Evolutionary conservation across 2,113 vertebrate species (phyloP).

Genomic region (Otis tarda): DNA sequence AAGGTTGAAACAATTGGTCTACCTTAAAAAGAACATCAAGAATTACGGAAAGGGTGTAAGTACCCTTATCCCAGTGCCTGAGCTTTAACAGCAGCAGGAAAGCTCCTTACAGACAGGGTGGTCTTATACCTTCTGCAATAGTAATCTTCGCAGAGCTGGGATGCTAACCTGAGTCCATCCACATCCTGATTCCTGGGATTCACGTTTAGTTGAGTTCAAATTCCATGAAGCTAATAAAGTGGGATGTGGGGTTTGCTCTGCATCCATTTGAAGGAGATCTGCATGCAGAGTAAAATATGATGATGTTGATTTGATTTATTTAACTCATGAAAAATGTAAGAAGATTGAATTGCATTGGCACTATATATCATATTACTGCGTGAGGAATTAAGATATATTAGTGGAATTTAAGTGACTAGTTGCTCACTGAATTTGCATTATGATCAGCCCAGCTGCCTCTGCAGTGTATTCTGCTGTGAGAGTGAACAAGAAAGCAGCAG

Average conservation of each 20-base stretch:
- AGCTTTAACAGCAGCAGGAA: neutral
- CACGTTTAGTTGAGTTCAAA: neutral
- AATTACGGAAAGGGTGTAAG: neutral
- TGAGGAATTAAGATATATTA: constrained; percentile 70
- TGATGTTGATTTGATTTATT: constrained; percentile 53
- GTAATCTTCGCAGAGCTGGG: neutral
- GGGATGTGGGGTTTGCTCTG: neutral
- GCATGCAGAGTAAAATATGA: neutral
- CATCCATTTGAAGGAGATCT: neutral
- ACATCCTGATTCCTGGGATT: neutral
- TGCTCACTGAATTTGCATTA: constrained; percentile 44
- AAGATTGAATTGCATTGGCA: constrained; percentile 60
- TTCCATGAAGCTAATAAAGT: neutral
- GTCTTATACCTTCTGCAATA: neutral
- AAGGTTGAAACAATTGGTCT: neutral
- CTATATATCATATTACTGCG: constrained; percentile 10
- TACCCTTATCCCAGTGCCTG: neutral
- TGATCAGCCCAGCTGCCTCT: constrained; percentile 14
- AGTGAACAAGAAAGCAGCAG: neutral
- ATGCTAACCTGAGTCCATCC: neutral
- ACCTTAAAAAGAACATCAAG: neutral
- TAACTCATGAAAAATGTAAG: constrained; percentile 59
- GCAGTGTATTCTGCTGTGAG: neutral
- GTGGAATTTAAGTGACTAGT: constrained; percentile 11
- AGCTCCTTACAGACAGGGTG: neutral